These are phyloP conservation scores for Rhogogaster chlorosoma DNA, from an alignment of 2,888 invertebrate species.

Conservation along the genomic window DNA sequence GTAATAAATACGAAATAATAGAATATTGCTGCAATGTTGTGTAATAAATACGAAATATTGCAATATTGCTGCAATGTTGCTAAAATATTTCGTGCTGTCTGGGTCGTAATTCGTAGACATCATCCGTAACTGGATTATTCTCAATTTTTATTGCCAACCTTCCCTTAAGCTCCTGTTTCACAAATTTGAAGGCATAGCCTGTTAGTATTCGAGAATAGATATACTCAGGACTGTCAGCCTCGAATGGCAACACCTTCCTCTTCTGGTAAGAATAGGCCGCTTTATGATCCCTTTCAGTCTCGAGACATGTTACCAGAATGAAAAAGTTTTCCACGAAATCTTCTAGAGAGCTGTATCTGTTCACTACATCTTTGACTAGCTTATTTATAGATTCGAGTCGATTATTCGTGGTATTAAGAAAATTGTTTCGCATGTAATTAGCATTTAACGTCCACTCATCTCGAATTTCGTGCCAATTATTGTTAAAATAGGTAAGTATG, in stretches of 20 bases:
- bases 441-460: conserved; percentile 51
- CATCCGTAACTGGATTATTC: neutral
- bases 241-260: neutral
- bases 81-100: no score
- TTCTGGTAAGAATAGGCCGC: conserved; percentile 52
- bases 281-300: conserved; percentile 51
- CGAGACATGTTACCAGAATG: conserved; percentile 22
- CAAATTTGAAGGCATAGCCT: neutral
- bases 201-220: neutral
- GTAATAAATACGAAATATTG: no score
- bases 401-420: conserved; percentile 55
- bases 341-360: conserved; percentile 47
- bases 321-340: conserved; percentile 53
- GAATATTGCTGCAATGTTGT: no score
- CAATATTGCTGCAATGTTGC: no score
- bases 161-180: neutral
- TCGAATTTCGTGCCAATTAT: conserved; percentile 53
- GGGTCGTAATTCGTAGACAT: neutral
- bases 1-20: no score
- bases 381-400: conserved; percentile 51
- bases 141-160: neutral
- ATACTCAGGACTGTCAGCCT: conserved; percentile 1
- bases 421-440: conserved; percentile 51
- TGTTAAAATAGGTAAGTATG: conserved; percentile 43
- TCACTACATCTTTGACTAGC: conserved; percentile 47